Evolutionary conservation across 2,113 vertebrate species (phyloP), one percentile per base, ranked within the genome.

Genomic region (Meleagris gallopavo): DNA sequence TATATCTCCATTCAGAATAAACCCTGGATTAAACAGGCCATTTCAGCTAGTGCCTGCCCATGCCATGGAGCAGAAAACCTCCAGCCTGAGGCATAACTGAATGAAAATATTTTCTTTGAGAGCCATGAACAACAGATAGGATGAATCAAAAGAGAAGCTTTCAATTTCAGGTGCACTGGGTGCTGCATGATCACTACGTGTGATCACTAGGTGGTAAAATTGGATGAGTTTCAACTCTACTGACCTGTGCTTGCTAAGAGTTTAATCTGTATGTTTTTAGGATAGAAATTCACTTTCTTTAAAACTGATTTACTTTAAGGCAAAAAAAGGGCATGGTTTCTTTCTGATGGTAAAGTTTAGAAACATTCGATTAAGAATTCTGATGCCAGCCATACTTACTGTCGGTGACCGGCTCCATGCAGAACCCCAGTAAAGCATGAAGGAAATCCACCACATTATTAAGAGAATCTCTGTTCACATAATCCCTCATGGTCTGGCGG

Each of bases 371-470:
- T 25, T 50, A 43, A 41, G 32, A 69, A 9, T 77, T 87, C 30
- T 78, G 65, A 20, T 20, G 12, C 4, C 52, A 75, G 38, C 29
- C 89, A 43, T 95, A 98, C 99, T 99, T 98, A 99, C 99, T 99
- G 97, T 99, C 99, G 61, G 99, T 99, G 94, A 99, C 98, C 9
- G 99, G 99, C 97, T 99, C 99, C 99, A 99, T 99, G 96, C 99
- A 99, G 97, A 99, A 99, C 96, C 99, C 99, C 97, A 99, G 98
- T 86, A 99, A 98, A 84, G 99, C 99, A 91, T 99, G 99, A 85
- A 99, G 98, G 98, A 99, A 99, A 98, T 99, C 99, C 97, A 99
- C 99, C 86, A 99, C 99, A 18, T 99, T 99, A 98, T 99, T 99
- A 94, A 99, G 98, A 48, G 99, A 99, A 96, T 99, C 99, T 95